Evolutionary conservation across 2,797 vertebrate species (phyloP).

Genomic region (Chaetophractus vellerosus): DNA sequence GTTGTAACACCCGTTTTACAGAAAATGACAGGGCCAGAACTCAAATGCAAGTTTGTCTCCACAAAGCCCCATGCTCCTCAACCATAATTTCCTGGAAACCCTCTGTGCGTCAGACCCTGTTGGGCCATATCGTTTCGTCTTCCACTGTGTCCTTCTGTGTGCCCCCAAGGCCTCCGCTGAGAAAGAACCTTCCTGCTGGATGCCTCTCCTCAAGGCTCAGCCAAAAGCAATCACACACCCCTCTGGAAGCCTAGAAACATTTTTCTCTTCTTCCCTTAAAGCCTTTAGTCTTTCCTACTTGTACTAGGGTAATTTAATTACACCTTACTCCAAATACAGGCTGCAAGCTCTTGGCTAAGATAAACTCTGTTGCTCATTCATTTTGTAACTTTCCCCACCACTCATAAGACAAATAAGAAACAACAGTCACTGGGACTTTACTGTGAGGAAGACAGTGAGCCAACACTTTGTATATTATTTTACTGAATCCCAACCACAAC

Average conservation of each 20-base stretch:
- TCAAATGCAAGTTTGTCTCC: background rate
- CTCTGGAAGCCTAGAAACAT: background rate
- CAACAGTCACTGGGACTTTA: background rate
- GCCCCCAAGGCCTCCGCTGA: background rate
- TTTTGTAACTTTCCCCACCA: rapidly evolving
- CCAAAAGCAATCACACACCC: background rate
- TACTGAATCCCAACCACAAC: background rate
- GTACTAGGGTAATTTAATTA: background rate
- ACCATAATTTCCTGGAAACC: background rate
- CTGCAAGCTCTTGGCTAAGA: background rate
- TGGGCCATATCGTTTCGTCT: background rate
- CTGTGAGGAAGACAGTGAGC: rapidly evolving
- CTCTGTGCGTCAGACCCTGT: background rate
- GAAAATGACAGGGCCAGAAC: background rate
- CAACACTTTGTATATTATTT: background rate
- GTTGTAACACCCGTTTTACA: background rate
- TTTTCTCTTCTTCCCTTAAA: background rate
- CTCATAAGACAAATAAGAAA: background rate
- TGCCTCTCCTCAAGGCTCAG: background rate
- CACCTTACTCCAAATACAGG: background rate
- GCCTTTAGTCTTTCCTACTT: background rate
- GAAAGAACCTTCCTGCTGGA: background rate
- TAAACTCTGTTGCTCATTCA: background rate
- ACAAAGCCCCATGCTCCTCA: background rate
- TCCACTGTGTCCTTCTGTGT: background rate